phyloP scores from a whole-genome alignment of 2,113 vertebrate species.

The Rynchops niger region DNA sequence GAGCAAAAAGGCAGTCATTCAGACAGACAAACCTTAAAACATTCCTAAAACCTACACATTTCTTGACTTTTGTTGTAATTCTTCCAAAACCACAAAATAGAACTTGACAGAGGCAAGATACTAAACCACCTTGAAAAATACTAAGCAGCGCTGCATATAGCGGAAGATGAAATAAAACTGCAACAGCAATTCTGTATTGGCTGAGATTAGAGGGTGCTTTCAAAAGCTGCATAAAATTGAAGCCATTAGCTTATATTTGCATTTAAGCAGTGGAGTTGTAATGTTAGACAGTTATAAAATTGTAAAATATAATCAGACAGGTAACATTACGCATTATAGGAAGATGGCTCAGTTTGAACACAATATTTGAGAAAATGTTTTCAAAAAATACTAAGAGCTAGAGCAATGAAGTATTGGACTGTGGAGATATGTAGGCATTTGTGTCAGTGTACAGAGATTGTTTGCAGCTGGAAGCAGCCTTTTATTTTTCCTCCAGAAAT shows the following conservation, averaged over 20 bases:
- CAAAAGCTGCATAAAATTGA: not conserved
- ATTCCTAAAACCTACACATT: not conserved
- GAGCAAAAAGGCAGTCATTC: not conserved
- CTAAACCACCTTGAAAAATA: not conserved
- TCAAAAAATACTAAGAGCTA: not conserved
- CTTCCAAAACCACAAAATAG: not conserved
- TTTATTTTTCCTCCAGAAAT: not conserved
- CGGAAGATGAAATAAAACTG: not conserved
- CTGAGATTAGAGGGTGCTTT: not conserved
- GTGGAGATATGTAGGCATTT: not conserved
- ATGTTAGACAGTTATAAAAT: not conserved
- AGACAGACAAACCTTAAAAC: not conserved
- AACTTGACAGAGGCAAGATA: not conserved
- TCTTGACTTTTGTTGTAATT: not conserved
- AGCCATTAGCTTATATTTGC: slow-evolving; percentile 32
- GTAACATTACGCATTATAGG: not conserved
- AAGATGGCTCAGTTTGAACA: slow-evolving; percentile 19
- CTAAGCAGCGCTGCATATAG: not conserved
- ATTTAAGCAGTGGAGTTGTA: slow-evolving; percentile 21
- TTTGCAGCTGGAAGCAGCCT: not conserved
- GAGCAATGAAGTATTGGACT: slow-evolving; percentile 10
- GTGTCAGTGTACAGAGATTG: not conserved
- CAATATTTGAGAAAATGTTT: not conserved
- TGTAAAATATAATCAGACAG: slow-evolving; percentile 28
- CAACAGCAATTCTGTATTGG: not conserved